Evolutionary conservation across 2,888 invertebrate genomes (phyloP).

Genomic region (Lasioglossum leucozonium): DNA sequence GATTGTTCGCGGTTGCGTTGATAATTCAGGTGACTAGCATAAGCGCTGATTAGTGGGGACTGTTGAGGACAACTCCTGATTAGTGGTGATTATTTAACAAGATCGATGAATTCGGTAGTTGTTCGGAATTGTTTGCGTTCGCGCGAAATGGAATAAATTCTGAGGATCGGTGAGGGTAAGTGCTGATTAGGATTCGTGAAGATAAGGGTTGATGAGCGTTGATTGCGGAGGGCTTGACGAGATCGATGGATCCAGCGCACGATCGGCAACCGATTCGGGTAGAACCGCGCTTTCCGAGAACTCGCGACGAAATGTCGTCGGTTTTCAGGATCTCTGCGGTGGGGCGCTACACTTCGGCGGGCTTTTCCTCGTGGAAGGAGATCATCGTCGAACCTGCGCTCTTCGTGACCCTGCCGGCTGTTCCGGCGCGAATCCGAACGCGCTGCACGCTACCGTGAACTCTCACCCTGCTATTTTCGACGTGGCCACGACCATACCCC

Average conservation of each 20-base stretch:
- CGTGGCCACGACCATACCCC: background rate
- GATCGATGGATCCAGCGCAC: background rate
- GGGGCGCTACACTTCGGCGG: constrained; percentile 25
- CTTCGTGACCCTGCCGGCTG: constrained; percentile 1
- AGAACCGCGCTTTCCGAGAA: constrained; percentile 59
- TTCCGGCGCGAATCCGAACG: background rate
- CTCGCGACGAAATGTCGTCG: constrained; percentile 71
- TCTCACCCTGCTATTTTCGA: background rate
- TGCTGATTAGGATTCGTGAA: background rate
- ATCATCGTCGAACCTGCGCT: constrained; percentile 55
- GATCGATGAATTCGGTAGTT: no score
- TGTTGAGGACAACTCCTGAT: no score
- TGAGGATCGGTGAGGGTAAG: background rate
- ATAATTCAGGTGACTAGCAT: no score
- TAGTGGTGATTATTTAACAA: no score
- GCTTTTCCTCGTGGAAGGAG: constrained; percentile 57
- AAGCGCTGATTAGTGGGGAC: no score
- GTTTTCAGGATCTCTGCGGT: constrained; percentile 60
- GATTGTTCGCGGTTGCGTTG: no score
- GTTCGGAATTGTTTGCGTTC: background rate
- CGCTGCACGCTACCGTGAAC: background rate
- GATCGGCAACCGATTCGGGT: background rate
- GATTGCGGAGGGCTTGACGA: background rate
- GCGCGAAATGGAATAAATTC: background rate
- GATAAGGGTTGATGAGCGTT: background rate